Evolutionary conservation across 2,888 invertebrate species (phyloP), one percentile per base, ranked within the genome.

Genomic region (Cataglyphis altisquamis): DNA sequence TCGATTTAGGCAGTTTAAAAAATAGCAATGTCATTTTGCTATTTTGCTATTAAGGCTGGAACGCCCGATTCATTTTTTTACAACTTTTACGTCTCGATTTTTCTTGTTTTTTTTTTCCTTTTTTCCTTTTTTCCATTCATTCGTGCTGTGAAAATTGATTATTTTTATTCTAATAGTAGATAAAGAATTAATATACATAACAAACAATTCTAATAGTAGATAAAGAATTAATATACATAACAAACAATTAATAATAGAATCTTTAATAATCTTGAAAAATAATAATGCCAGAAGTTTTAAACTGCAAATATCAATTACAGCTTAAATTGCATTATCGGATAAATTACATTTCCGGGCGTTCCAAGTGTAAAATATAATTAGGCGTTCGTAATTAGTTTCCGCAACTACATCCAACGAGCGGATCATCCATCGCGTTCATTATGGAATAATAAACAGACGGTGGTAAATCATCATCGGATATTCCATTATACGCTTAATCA

Each of bases 401-500:
- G 72, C 72, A 25, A 25, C 45, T 45, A 32, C 45, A 70, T 68
- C 68, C 29, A 80, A 45, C 41, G 45, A 32, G 32, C 21, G 60
- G 32, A 80, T 80, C 57, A 32, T 57, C 72, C 9, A 67, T 67
- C 67, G 67, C 67, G 68, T 52, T 6, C 78, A 45, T 45, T 60
- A 60, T 25, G 36, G 72, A 70, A 60, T 80, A 78, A 70, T 12
- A 57, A 70, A 78, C 32, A 32, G 32, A 68, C 41, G 57, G 10
- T 68, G 52, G 67, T 41, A 67, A 72, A 60, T 80, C 70, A 68
- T 68, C 68, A 55, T 70, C 72, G 57, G 45, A 72, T 80, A 80
- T 80, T 72, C 60, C 72, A 72, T 72, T 72, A 29, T 62, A 72
- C 72, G 72, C 45, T 80, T 72, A 80, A 80, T 80, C 60, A 80